Evolutionary conservation across 2,797 vertebrate species (phyloP), one percentile per base, ranked within the genome.

Genomic region (Dicrostonyx torquatus): DNA sequence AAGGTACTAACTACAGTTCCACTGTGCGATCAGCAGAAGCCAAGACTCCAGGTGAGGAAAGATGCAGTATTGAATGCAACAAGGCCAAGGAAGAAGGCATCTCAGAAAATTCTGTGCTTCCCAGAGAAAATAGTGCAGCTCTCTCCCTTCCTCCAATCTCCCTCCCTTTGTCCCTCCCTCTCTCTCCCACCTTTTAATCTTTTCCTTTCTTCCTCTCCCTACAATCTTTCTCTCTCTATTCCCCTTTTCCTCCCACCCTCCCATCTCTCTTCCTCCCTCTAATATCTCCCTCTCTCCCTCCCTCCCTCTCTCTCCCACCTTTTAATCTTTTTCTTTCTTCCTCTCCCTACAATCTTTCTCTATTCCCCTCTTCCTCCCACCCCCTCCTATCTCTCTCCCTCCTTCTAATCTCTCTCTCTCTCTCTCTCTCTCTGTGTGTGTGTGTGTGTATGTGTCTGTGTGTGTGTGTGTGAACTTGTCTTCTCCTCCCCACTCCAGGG

Each of bases 41-140:
- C 43, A 48, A 40, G 70, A 34, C 43, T 40, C 70, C 29, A 22
- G 15, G 15, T 4, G 5, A 53, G 60, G 34, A 50, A 34, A 3
- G 0, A 20, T 53, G 29, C 29, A 83, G 29, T 43, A 22, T 10
- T 6, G 11, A 22, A 7, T 29, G 3, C 9, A 1, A n/a, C 1
- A 45, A 53, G 31, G 43, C 12, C 48, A 84, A 82, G 64, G 34
- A 73, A 76, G 37, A 62, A 43, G 18, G 2, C 31, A 72, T 29
- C 60, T 55, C 2, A 6, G 60, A 76, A 77, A 22, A 26, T 37
- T 73, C 37, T 64, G 0, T n/a, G 22, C 20, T 68, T 94, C 76
- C 26, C 84, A 50, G 62, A 11, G 80, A 68, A 84, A 66, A 24
- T 20, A 66, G 11, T 18, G 11, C 18, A 13, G 29, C 14, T 70